Evolutionary conservation across 2,113 vertebrate genomes (phyloP).

Genomic region (Pelecanus crispus): DNA sequence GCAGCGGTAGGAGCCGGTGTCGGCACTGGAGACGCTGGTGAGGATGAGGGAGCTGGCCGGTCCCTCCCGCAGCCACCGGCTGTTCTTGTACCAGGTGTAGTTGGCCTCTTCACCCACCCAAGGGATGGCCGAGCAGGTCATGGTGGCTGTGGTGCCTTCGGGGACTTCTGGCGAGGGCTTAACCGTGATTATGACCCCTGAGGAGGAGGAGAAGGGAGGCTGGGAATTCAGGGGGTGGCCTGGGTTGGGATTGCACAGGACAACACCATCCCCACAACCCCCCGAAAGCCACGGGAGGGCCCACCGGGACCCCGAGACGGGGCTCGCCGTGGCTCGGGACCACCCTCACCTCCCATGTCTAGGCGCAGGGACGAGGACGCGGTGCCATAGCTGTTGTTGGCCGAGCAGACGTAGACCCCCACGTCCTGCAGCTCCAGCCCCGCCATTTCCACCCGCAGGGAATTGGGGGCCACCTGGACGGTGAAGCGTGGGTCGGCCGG

Average conservation of each 20-base stretch:
- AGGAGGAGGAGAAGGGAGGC: background rate
- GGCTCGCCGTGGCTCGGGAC: background rate
- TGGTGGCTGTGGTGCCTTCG: slow-evolving; percentile 42
- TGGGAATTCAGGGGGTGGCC: accelerated
- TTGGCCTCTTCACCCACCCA: background rate
- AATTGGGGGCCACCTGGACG: slow-evolving; percentile 25
- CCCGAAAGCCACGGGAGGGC: accelerated
- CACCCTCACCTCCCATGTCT: slow-evolving; percentile 33
- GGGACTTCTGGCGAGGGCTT: slow-evolving; percentile 62
- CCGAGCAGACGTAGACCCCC: slow-evolving; percentile 57
- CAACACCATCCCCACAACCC: accelerated
- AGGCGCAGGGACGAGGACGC: background rate
- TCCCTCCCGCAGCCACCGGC: slow-evolving; percentile 5
- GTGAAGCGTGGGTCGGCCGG: background rate
- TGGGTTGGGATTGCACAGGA: background rate
- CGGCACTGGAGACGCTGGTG: background rate
- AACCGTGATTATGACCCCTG: slow-evolving; percentile 32
- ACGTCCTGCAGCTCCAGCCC: background rate
- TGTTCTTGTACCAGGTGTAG: slow-evolving; percentile 70
- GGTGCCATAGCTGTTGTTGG: slow-evolving; percentile 56
- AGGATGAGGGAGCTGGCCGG: background rate
- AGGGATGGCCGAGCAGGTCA: slow-evolving; percentile 51
- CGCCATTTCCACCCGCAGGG: slow-evolving; percentile 47
- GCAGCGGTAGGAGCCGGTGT: slow-evolving; percentile 70
- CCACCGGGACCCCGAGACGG: accelerated